Conservation (phyloP, 2,888 invertebrate genomes). For the Periphyllus acericola region DNA sequence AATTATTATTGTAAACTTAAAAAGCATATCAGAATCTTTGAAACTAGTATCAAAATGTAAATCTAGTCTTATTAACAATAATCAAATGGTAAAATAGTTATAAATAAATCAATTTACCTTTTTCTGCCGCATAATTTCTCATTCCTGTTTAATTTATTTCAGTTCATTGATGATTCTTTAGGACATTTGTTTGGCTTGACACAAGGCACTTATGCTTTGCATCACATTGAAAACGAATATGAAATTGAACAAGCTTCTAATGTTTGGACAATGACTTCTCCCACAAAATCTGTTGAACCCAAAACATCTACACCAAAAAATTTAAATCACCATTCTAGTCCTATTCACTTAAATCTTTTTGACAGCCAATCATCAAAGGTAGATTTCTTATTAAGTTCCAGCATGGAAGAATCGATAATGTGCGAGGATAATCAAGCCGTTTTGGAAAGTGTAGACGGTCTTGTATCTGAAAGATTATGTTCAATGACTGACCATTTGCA, state of each 20-base stretch:
- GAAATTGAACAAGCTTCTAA: constrained; percentile 17
- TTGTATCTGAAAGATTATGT: constrained; percentile 54
- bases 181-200: constrained; percentile 37
- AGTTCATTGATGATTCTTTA: constrained; percentile 47
- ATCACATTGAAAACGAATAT: constrained; percentile 25
- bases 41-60: constrained; percentile 37
- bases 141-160: not conserved
- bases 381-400: constrained; percentile 56
- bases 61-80: constrained; percentile 23
- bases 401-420: constrained; percentile 56
- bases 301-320: constrained; percentile 21
- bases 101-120: not conserved
- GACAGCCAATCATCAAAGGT: constrained; percentile 52
- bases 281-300: constrained; percentile 8
- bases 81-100: constrained; percentile 36
- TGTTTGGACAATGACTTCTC: constrained; percentile 28
- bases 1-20: constrained; percentile 43
- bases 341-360: constrained; percentile 57
- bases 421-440: constrained; percentile 49
- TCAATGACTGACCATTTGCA: constrained; percentile 57
- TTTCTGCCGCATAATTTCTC: not conserved
- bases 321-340: constrained; percentile 46
- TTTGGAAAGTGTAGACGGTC: constrained; percentile 57
- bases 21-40: constrained; percentile 38
- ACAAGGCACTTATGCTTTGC: constrained; percentile 37